phyloP scores from a whole-genome alignment of 1,140 invertebrate genomes.

The Drosophila lini region DNA sequence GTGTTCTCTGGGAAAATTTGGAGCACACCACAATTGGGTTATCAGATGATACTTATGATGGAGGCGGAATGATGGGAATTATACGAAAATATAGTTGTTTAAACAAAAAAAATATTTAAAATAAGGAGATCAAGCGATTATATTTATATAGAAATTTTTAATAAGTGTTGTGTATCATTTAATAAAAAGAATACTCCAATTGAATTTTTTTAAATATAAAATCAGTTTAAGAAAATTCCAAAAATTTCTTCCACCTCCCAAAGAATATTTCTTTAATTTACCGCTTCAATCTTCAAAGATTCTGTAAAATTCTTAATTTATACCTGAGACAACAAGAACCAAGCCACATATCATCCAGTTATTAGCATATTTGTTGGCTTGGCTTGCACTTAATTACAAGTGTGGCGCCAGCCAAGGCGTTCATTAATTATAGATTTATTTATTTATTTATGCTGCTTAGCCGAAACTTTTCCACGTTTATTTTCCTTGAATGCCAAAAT shows the following conservation, averaged over 20 bases:
- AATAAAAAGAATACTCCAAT: too few species aligned
- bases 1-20: constrained; percentile 30
- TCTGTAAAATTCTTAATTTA: constrained; percentile 10
- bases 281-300: background rate
- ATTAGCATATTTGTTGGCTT: constrained; percentile 30
- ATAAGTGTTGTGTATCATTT: too few species aligned
- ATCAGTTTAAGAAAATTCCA: background rate
- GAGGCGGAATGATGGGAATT: background rate
- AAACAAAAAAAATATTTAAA: background rate
- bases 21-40: constrained; percentile 33
- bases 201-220: too few species aligned
- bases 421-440: constrained; percentile 51
- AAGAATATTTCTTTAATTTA: background rate
- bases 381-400: constrained; percentile 11
- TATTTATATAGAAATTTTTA: too few species aligned
- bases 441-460: constrained; percentile 38
- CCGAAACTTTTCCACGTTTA: constrained; percentile 44
- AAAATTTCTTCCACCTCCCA: background rate
- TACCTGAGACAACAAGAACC: constrained; percentile 7
- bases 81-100: background rate
- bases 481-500: constrained; percentile 43
- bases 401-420: constrained; percentile 27
- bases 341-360: constrained; percentile 23
- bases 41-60: background rate
- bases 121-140: background rate